These are phyloP conservation scores for Disparrhopalites patrizii DNA, from an alignment of 2,888 invertebrate species.

Conservation along the genomic window DNA sequence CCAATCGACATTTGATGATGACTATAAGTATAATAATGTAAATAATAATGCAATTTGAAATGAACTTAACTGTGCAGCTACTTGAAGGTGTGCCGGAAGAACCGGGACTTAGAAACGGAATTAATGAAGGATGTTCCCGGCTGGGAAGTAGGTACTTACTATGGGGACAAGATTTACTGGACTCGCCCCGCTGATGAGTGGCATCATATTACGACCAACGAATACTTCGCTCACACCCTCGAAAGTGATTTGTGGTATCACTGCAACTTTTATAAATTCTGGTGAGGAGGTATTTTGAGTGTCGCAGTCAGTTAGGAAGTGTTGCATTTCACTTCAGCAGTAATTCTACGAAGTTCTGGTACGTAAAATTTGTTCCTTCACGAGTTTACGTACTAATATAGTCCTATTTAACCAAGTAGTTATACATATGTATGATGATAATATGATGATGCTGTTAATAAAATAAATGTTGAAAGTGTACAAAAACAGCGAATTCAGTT, in stretches of 20 bases:
- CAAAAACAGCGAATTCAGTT: too few relatives aligned
- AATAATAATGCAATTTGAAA: neutral
- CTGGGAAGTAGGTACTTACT: slow-evolving; percentile 88
- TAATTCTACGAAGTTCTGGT: too few relatives aligned
- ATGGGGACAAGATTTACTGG: slow-evolving; percentile 76
- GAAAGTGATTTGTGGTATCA: slow-evolving; percentile 11
- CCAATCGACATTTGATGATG: too few relatives aligned
- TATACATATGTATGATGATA: too few relatives aligned
- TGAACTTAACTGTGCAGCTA: slow-evolving; percentile 51
- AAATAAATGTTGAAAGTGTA: too few relatives aligned
- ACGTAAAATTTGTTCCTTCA: too few relatives aligned
- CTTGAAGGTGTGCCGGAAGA: slow-evolving; percentile 70
- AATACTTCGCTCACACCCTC: slow-evolving; percentile 66
- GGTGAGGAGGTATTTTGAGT: too few relatives aligned
- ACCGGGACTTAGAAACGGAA: slow-evolving; percentile 77
- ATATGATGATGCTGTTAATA: too few relatives aligned
- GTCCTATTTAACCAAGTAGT: too few relatives aligned
- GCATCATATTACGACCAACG: slow-evolving; percentile 62
- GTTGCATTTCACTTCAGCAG: too few relatives aligned
- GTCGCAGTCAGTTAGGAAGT: too few relatives aligned
- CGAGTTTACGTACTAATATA: too few relatives aligned
- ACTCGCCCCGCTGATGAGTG: slow-evolving; percentile 63
- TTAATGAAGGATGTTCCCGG: slow-evolving; percentile 86
- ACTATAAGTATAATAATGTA: neutral
- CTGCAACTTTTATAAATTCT: slow-evolving; percentile 18